Percentiles rank a stretch among this genome's conserved stretches.
Conservation (phyloP, 2,797 vertebrate species). For the Muscicapa striata region DNA sequence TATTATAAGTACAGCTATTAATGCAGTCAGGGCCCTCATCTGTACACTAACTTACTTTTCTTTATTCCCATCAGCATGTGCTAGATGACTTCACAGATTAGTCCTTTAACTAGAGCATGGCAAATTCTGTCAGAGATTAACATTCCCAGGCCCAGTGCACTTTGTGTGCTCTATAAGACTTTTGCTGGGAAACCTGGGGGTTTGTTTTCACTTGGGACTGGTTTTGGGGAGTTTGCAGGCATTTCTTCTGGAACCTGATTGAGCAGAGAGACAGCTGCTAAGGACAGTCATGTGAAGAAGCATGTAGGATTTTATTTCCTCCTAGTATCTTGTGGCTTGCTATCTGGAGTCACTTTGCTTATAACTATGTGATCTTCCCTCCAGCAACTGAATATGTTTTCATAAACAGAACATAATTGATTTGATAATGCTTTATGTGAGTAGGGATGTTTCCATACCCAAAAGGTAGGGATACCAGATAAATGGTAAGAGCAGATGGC, state of each 20-base stretch:
- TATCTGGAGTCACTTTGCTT: not conserved
- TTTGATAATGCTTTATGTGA: not conserved
- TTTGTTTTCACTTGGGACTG: not conserved
- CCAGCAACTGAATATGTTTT: not conserved
- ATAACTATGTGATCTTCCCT: not conserved
- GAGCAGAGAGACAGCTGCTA: not conserved
- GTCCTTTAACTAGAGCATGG: conserved; percentile 40
- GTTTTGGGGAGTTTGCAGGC: not conserved
- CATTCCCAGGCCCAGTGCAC: not conserved
- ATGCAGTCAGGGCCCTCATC: not conserved
- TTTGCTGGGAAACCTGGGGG: conserved; percentile 5
- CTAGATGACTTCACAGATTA: conserved; percentile 17
- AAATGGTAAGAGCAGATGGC: not conserved
- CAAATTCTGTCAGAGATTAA: conserved; percentile 17
- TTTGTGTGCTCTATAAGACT: not conserved
- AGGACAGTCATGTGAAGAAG: not conserved
- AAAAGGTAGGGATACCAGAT: not conserved
- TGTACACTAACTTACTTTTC: not conserved
- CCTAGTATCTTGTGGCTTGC: not conserved
- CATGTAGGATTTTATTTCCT: not conserved
- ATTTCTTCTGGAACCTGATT: not conserved
- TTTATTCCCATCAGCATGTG: not conserved
- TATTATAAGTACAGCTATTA: not conserved
- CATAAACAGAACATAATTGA: not conserved
- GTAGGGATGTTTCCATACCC: not conserved